phyloP scores from a whole-genome alignment of 2,888 invertebrate species.

The Oithona nana region DNA sequence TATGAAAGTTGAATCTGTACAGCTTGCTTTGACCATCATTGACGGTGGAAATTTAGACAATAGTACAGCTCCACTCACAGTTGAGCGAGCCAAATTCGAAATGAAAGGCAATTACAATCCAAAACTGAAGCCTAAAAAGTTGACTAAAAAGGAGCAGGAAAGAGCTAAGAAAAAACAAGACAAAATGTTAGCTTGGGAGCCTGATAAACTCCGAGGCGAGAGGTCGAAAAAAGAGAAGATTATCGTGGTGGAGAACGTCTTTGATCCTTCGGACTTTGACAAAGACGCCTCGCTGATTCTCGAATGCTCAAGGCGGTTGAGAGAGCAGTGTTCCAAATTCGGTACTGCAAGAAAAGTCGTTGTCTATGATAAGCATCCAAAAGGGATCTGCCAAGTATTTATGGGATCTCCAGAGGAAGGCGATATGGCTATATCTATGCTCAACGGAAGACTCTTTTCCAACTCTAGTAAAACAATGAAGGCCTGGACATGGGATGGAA shows the following conservation, averaged over 20 bases:
- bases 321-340: conserved; percentile 71
- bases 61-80: conserved; percentile 54
- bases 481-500: conserved; percentile 86
- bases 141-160: conserved; percentile 59
- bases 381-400: conserved; percentile 78
- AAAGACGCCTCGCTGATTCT: conserved; percentile 67
- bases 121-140: conserved; percentile 63
- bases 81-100: conserved; percentile 81
- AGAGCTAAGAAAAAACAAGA: conserved; percentile 79
- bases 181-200: conserved; percentile 90
- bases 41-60: conserved; percentile 49
- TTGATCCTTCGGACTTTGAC: conserved; percentile 71
- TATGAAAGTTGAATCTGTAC: conserved; percentile 87
- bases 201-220: conserved; percentile 69
- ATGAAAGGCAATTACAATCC: conserved; percentile 89
- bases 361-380: conserved; percentile 68
- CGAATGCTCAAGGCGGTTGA: conserved; percentile 61
- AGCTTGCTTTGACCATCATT: conserved; percentile 69
- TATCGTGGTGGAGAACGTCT: conserved; percentile 83
- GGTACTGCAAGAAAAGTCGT: conserved; percentile 79
- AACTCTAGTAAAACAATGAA: conserved; percentile 48
- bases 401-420: conserved; percentile 80
- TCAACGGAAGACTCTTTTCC: conserved; percentile 78
- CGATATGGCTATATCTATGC: conserved; percentile 62
- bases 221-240: conserved; percentile 69